Evolutionary conservation across 2,113 vertebrate genomes (phyloP), one percentile per base, ranked within the genome.

Genomic region (Notarius quadriscutis): DNA sequence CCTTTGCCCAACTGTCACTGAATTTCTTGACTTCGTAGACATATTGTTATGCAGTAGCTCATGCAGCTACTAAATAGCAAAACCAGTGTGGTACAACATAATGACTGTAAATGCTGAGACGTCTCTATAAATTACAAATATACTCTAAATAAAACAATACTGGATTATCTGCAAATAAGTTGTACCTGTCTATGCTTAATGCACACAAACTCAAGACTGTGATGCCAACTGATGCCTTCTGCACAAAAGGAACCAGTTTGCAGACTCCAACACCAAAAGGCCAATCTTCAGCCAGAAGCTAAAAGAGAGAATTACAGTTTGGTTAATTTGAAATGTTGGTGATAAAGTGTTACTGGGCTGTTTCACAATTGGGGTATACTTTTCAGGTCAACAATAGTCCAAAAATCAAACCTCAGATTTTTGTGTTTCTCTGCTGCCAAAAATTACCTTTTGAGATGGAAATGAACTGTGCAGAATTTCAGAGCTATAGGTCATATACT

Each of bases 211-310:
- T 99, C 88, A 99, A 90, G 91, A 99, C 97, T 17, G 98, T 99
- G 93, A 99, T 99, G 55, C 98, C 98, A 91, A 99, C 97, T 0
- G 98, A 99, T 1, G 97, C 95, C 86, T 99, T 99, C 90, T 99
- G 98, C 90, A 99, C 95, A 93, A 99, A 99, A n/a, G 98, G 98
- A 72, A 99, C 96, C 87, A 99, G 87, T 93, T 99, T 99, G 91
- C 98, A 99, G 92, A 99, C 93, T 91, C 96, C 95, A 0, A 95
- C 96, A 72, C 98, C 98, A 7, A 99, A 99, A 0, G 98, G 97
- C 98, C 98, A 99, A 91, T 97, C 96, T 88, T 96, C 93, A 0
- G 97, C 97, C 11, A 98, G 95, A 1, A 99, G 95, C 98, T 99
- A 80, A 78, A 87, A 84, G 80, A 91, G 48, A 91, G 7, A 87